Evolutionary conservation across 2,113 vertebrate species (phyloP).

Genomic region (Rhabdornis inornatus): DNA sequence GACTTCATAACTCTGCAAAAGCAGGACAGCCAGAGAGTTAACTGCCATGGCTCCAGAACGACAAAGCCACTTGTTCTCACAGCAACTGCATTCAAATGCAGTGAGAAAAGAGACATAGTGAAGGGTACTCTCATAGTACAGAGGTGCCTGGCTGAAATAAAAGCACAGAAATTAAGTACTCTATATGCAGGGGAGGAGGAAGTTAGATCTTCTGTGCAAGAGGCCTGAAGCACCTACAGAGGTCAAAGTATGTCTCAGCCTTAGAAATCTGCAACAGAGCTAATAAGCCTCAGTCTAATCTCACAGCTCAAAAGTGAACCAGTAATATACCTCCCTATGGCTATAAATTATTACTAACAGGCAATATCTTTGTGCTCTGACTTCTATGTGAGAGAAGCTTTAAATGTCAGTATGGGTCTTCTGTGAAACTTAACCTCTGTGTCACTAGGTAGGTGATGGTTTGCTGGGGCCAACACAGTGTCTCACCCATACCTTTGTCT

Average conservation of each 20-base stretch:
- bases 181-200: background rate
- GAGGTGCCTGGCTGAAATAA: background rate
- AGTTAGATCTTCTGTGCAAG: background rate
- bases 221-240: background rate
- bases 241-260: background rate
- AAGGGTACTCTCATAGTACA: background rate
- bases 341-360: background rate
- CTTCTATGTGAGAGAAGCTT: background rate
- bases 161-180: background rate
- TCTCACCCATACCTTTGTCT: slow-evolving; percentile 80
- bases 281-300: background rate
- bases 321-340: background rate
- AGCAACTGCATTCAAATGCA: background rate
- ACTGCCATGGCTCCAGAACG: background rate
- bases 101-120: background rate
- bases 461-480: background rate
- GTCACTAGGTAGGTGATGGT: background rate
- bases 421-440: background rate
- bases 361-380: background rate
- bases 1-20: slow-evolving; percentile 85
- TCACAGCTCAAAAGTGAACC: background rate
- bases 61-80: background rate
- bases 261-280: background rate
- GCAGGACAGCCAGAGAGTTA: background rate
- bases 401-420: background rate